Base-by-base conservation (phyloP, 2,797 vertebrate species). In the Malurus leucopterus region DNA sequence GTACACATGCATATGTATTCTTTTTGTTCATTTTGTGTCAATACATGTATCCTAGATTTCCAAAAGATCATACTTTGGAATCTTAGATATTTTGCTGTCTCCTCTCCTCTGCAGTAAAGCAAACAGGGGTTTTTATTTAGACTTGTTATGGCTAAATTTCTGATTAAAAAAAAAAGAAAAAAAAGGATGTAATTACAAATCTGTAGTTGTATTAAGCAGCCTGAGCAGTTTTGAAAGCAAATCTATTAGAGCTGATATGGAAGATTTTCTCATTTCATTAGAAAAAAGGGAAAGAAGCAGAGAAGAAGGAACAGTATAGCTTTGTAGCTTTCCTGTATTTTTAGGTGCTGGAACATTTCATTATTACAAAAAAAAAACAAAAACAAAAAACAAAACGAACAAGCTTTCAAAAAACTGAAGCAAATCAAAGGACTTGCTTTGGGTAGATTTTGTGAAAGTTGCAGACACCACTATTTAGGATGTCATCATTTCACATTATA, bases 401-500 rank as follows among this genome's bases (percentile, higher is more conserved):
- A 58, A 36, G 6, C 57, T 85, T 77, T 29, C 7, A 26, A 36
- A 90, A 77, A 88, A 22, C 6, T 54, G 41, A 70, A 83, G 14
- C 7, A 49, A 91, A 95, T 73, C 30, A 76, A 26, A 69, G 54
- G 57, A 29, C 64, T 95, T 91, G 67, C 65, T 93, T 74, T 82
- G 75, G 89, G 70, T 41, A 44, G 55, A 72, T 71, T 86, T 47
- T 80, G 62, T 69, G 57, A 51, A 93, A 90, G 91, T 85, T 94
- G 86, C 83, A 92, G 92, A 44, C 53, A 21, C 41, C 34, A 50
- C 91, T 92, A 19, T 96, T 95, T 87, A 92, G 88, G 73, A 86
- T 94, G 86, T 87, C 92, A 95, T 96, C 84, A 84, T 95, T 95
- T 94, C 77, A 49, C 72, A 89, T 91, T 94, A 72, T 91, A 90